Percentiles rank a stretch among this genome's conserved stretches.
Conservation (phyloP, 1,140 invertebrate genomes). For the Galleria mellonella region DNA sequence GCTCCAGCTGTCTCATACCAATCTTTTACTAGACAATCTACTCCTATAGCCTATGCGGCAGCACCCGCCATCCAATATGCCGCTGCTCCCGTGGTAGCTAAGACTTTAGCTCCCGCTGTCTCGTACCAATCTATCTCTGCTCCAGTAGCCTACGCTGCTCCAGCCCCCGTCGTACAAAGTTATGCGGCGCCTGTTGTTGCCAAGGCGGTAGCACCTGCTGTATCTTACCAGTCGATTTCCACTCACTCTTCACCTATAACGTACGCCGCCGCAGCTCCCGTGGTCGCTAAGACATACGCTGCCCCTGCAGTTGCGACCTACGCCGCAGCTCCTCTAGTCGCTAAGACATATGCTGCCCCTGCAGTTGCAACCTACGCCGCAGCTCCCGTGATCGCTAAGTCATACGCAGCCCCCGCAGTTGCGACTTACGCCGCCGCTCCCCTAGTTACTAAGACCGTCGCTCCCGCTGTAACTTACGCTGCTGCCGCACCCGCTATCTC, state of each 20-base stretch:
- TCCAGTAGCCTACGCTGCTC: slow-evolving; percentile 10
- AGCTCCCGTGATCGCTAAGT: background rate
- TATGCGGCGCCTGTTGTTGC: slow-evolving; percentile 21
- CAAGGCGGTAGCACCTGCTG: slow-evolving; percentile 5
- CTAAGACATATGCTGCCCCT: slow-evolving; percentile 9
- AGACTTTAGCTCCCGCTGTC: slow-evolving; percentile 4
- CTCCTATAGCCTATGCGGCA: slow-evolving; percentile 2
- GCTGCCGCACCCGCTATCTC: slow-evolving; percentile 12
- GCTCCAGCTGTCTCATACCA: slow-evolving; percentile 10
- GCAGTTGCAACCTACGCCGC: slow-evolving; percentile 14
- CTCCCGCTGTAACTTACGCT: slow-evolving; percentile 7
- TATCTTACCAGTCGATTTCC: slow-evolving; percentile 2
- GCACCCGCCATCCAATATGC: slow-evolving; percentile 18
- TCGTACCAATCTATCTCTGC: slow-evolving; percentile 7
- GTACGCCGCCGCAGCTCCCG: slow-evolving; percentile 8
- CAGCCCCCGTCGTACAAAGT: slow-evolving; percentile 12
- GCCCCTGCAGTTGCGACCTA: slow-evolving; percentile 19
- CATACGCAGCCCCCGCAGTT: slow-evolving; percentile 8
- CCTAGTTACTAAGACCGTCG: slow-evolving; percentile 8
- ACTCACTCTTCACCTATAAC: slow-evolving; percentile 6
- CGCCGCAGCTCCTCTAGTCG: slow-evolving; percentile 5
- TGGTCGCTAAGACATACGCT: slow-evolving; percentile 8
- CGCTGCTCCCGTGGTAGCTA: slow-evolving; percentile 21
- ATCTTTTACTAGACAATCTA: slow-evolving; percentile 7
- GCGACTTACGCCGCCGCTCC: slow-evolving; percentile 21